Evolutionary conservation across 2,113 vertebrate genomes (phyloP).

Genomic region (Elephas maximus): DNA sequence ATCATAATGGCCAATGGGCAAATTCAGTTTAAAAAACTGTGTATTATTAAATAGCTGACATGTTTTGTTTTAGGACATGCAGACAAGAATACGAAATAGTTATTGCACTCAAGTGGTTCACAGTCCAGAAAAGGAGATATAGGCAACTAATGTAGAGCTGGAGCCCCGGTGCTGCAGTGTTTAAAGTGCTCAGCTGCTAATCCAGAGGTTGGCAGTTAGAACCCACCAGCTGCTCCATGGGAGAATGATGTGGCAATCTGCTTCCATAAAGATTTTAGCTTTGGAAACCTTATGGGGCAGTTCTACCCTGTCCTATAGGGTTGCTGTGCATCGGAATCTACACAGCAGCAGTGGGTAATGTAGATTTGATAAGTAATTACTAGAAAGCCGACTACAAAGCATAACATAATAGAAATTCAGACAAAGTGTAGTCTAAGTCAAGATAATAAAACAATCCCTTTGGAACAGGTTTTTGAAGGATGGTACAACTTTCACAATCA

Average conservation of each 20-base stretch:
- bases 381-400: background rate
- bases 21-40: background rate
- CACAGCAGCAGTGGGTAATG: background rate
- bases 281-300: too few relatives aligned
- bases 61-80: background rate
- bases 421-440: background rate
- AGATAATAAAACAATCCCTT: slow-evolving; percentile 13
- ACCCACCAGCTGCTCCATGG: too few relatives aligned
- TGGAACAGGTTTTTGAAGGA: background rate
- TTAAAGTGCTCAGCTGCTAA: too few relatives aligned
- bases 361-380: background rate
- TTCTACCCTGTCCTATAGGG: too few relatives aligned
- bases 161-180: too few relatives aligned
- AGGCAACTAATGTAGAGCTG: background rate
- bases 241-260: too few relatives aligned
- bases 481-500: background rate
- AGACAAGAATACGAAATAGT: background rate
- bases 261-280: too few relatives aligned
- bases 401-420: background rate
- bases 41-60: background rate
- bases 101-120: background rate
- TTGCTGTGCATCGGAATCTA: too few relatives aligned
- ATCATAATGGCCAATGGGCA: background rate
- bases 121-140: background rate
- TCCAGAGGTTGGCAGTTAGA: too few relatives aligned